Conservation (phyloP, 1,140 invertebrate species). For the Rhagoletis pomonella region DNA sequence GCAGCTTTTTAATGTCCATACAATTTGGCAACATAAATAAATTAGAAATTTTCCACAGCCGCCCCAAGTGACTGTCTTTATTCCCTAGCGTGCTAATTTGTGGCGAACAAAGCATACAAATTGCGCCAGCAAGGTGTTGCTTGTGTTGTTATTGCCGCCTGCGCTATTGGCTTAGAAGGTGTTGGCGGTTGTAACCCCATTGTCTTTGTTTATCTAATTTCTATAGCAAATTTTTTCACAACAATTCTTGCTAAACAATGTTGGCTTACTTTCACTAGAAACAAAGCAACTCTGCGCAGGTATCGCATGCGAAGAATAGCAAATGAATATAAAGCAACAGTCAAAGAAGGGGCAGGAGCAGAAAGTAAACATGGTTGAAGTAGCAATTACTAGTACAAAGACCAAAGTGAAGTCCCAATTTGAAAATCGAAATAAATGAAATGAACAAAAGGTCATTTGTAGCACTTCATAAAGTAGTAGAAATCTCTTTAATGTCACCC, state of each 20-base stretch:
- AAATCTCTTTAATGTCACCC: slow-evolving; percentile 20
- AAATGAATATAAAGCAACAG: background rate
- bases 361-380: background rate
- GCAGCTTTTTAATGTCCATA: background rate
- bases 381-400: too few species aligned
- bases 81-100: background rate
- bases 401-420: too few species aligned
- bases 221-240: background rate
- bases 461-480: slow-evolving; percentile 22
- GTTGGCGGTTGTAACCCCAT: background rate
- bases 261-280: background rate
- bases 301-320: background rate
- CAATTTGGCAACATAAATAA: slow-evolving; percentile 31
- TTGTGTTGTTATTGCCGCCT: background rate
- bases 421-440: slow-evolving; percentile 34
- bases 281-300: background rate
- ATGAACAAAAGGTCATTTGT: slow-evolving; percentile 23
- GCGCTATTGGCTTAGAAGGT: background rate
- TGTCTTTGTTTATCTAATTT: slow-evolving; percentile 12
- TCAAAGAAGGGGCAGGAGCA: background rate
- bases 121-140: slow-evolving; percentile 12
- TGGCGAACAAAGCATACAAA: background rate
- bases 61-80: background rate
- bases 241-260: too few species aligned
- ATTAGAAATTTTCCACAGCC: background rate